phyloP scores from a whole-genome alignment of 2,797 vertebrate species.

The Acipenser ruthenus region DNA sequence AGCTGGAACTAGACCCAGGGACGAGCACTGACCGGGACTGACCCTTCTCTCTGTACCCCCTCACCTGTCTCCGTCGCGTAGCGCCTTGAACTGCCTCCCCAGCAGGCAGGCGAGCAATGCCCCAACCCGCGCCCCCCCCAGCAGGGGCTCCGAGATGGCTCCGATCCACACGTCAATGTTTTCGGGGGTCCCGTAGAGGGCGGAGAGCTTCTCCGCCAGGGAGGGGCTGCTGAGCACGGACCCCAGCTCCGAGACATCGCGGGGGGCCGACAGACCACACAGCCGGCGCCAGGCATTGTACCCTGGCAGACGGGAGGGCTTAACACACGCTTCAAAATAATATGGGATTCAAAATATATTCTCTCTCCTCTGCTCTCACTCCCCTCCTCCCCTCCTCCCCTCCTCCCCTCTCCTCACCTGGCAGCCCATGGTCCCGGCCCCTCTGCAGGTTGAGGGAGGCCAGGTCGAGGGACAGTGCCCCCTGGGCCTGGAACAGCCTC shows the following conservation, averaged over 20 bases:
- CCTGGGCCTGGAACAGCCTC: slow-evolving; percentile 65
- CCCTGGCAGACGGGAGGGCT: slow-evolving; percentile 35
- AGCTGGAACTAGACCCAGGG: not conserved
- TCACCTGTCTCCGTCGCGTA: slow-evolving; percentile 59
- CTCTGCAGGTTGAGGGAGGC: slow-evolving; percentile 68
- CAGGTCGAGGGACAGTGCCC: slow-evolving; percentile 66
- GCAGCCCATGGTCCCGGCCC: slow-evolving; percentile 66
- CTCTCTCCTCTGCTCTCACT: too few species aligned
- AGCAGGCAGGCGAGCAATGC: slow-evolving; percentile 65
- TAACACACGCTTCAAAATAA: not conserved
- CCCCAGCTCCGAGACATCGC: slow-evolving; percentile 46
- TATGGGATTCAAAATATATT: not conserved
- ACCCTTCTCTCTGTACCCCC: too few species aligned
- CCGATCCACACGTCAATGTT: slow-evolving; percentile 73
- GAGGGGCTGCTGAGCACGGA: slow-evolving; percentile 46
- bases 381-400: too few species aligned
- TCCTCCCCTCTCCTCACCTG: slow-evolving; percentile 38
- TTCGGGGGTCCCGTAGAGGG: slow-evolving; percentile 58
- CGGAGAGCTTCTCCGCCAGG: slow-evolving; percentile 55
- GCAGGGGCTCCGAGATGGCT: slow-evolving; percentile 60
- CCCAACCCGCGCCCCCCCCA: slow-evolving; percentile 55
- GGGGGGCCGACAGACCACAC: slow-evolving; percentile 57
- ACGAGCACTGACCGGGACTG: too few species aligned
- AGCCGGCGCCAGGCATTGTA: slow-evolving; percentile 59
- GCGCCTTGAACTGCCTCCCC: slow-evolving; percentile 53